A percentile compares a stretch with the other conserved stretches of the same genome.
Conservation (phyloP, 2,888 invertebrate genomes). For the Chaitophorus viminalis region DNA sequence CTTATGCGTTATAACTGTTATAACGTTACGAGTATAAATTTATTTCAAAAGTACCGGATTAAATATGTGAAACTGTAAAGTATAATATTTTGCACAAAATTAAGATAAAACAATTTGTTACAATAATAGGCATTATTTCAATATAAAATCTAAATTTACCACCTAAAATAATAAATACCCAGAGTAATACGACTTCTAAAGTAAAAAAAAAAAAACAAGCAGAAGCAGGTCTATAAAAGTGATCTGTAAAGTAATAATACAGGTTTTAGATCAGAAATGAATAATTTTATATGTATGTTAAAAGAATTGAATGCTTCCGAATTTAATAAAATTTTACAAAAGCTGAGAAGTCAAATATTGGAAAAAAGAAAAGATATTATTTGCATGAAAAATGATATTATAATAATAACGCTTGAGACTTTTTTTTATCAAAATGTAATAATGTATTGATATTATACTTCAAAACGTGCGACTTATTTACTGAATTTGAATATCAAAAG, state of each 20-base stretch:
- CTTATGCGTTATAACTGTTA: no score
- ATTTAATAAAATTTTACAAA: no score
- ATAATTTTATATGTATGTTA: neutral
- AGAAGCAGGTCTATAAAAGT: no score
- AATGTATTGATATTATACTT: neutral
- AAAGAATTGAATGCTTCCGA: no score
- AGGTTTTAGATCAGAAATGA: neutral
- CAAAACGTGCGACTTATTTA: neutral
- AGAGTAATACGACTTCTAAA: neutral
- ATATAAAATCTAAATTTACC: neutral
- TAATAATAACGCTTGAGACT: no score
- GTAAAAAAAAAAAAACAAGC: no score
- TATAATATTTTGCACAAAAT: neutral
- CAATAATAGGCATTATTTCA: neutral
- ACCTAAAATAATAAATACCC: neutral
- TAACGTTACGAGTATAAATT: no score
- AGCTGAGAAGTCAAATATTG: no score
- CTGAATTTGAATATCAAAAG: neutral
- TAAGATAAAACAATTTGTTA: neutral
- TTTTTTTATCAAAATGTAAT: no score
- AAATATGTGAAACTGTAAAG: neutral
- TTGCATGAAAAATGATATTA: no score
- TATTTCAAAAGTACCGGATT: neutral
- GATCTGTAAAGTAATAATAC: neutral
- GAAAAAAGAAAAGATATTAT: no score